These are phyloP conservation scores for Ailurus styani DNA, from an alignment of 2,113 vertebrate genomes.

Conservation along the genomic window DNA sequence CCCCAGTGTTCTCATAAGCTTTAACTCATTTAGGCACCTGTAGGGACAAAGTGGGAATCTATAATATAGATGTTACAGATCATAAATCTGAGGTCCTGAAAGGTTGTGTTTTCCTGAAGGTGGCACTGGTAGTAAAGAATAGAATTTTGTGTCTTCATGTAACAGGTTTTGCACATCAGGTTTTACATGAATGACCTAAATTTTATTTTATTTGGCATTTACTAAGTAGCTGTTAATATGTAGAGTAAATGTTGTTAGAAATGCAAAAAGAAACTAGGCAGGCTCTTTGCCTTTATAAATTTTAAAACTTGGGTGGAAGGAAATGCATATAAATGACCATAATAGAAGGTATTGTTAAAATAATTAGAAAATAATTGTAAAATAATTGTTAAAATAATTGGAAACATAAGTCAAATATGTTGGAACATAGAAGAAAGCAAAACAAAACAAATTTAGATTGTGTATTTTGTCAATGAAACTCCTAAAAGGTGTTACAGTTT, in stretches of 20 bases:
- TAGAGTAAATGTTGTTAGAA: not conserved
- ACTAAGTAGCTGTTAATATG: not conserved
- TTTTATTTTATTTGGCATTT: not conserved
- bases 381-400: not conserved
- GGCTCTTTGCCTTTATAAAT: not conserved
- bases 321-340: not conserved
- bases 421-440: not conserved
- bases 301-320: not conserved
- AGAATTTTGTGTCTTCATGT: not conserved
- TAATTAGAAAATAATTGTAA: not conserved
- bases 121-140: not conserved
- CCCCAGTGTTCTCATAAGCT: not conserved
- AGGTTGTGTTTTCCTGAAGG: not conserved
- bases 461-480: conserved; percentile 44
- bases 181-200: not conserved
- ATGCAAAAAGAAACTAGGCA: not conserved
- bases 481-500: not conserved
- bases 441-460: conserved; percentile 30
- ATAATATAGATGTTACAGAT: too few relatives aligned
- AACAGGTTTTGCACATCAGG: not conserved
- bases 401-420: not conserved
- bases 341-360: not conserved
- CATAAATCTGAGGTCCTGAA: not conserved
- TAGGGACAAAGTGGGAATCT: not conserved
- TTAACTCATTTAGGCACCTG: not conserved